Conservation (phyloP, 1,140 invertebrate genomes). For the Papilio polyxenes region DNA sequence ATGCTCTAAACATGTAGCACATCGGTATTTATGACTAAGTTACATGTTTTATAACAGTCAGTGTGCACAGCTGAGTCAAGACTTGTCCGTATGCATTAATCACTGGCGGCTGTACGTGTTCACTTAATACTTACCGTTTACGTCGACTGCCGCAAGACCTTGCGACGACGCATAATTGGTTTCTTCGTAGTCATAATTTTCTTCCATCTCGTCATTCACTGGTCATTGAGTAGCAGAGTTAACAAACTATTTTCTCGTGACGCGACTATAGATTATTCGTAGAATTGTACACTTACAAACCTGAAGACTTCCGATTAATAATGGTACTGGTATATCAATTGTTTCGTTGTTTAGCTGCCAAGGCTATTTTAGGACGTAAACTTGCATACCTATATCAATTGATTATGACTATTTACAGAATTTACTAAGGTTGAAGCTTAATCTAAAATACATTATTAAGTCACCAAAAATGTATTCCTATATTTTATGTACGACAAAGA, state of each 20-base stretch:
- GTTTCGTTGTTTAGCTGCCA: slow-evolving; percentile 16
- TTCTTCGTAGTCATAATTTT: slow-evolving; percentile 35
- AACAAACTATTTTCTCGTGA: slow-evolving; percentile 22
- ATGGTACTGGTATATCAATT: background rate
- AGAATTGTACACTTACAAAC: background rate
- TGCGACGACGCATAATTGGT: slow-evolving; percentile 34
- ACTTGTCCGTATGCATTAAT: slow-evolving; percentile 33
- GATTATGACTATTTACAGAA: background rate
- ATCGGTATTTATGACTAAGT: slow-evolving; percentile 34
- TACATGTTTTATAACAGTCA: slow-evolving; percentile 29
- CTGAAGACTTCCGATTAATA: background rate
- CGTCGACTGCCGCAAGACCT: slow-evolving; percentile 37
- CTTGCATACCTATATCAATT: background rate
- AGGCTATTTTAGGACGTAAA: slow-evolving; percentile 20
- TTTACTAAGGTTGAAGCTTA: background rate
- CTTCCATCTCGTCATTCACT: slow-evolving; percentile 28
- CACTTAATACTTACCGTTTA: slow-evolving; percentile 34
- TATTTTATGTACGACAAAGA: background rate
- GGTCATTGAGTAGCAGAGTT: slow-evolving; percentile 9
- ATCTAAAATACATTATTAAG: slow-evolving; percentile 1
- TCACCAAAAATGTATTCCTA: background rate
- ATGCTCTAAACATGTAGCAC: background rate
- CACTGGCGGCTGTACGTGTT: slow-evolving; percentile 29
- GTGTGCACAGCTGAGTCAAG: slow-evolving; percentile 35
- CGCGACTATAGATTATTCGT: background rate